phyloP scores from a whole-genome alignment of 2,797 vertebrate species.

The Sarcophilus harrisii region DNA sequence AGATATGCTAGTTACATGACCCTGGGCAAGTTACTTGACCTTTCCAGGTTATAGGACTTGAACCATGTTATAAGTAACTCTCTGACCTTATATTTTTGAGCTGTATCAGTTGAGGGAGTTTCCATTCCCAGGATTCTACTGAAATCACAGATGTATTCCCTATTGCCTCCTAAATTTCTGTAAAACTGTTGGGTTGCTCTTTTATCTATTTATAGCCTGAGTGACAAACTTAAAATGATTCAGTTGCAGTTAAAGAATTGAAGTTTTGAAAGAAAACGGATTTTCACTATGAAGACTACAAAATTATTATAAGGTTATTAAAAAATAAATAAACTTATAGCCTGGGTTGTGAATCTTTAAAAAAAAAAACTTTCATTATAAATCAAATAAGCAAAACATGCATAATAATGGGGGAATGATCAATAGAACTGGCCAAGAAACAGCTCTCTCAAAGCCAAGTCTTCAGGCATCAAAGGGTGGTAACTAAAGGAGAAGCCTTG shows the following conservation, averaged over 20 bases:
- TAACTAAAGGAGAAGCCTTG: background rate
- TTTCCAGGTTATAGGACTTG: background rate
- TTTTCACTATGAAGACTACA: background rate
- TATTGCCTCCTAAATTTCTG: background rate
- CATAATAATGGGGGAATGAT: slow-evolving; percentile 17
- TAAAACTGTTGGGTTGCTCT: slow-evolving; percentile 1
- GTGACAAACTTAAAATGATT: background rate
- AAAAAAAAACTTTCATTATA: background rate
- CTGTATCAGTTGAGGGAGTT: background rate
- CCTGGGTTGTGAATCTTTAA: background rate
- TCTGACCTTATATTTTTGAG: background rate
- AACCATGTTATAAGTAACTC: background rate
- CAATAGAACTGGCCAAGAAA: slow-evolving; percentile 29
- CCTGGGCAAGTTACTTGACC: background rate
- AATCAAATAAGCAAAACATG: background rate
- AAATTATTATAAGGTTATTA: slow-evolving; percentile 44
- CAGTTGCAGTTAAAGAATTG: slow-evolving; percentile 60
- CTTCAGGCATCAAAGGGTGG: background rate
- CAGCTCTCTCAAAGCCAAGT: slow-evolving; percentile 8
- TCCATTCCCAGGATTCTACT: background rate
- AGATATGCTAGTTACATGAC: background rate
- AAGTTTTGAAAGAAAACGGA: slow-evolving; percentile 52
- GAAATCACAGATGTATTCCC: background rate
- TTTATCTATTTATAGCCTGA: background rate
- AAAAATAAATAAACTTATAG: background rate